These are phyloP conservation scores for Drosophila nebulosa DNA, from an alignment of 1,140 invertebrate species.

Conservation along the genomic window DNA sequence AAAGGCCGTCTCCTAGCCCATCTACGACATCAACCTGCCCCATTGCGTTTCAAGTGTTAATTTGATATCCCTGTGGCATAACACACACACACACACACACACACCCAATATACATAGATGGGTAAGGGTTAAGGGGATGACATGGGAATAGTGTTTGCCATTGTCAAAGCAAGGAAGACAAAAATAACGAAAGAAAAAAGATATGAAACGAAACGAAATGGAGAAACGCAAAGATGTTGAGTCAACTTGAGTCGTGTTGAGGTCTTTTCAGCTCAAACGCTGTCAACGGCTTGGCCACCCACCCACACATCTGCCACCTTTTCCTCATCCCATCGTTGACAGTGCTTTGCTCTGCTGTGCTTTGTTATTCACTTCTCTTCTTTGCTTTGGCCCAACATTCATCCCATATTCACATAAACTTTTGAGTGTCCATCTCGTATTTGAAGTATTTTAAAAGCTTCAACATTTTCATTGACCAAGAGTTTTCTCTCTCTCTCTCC, in stretches of 20 bases:
- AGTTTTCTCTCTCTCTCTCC: neutral
- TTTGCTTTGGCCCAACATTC: constrained; percentile 1
- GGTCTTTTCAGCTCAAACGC: constrained; percentile 40
- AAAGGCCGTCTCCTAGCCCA: constrained; percentile 8
- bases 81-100: constrained; percentile 27
- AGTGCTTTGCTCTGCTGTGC: neutral
- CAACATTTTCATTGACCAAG: constrained; percentile 14
- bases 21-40: constrained; percentile 21
- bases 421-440: constrained; percentile 27
- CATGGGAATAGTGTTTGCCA: constrained; percentile 8
- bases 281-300: constrained; percentile 1
- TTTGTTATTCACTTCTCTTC: neutral
- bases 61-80: constrained; percentile 58
- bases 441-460: constrained; percentile 50
- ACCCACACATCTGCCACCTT: neutral
- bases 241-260: constrained; percentile 28
- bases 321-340: neutral
- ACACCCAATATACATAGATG: neutral
- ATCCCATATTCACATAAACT: neutral
- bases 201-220: constrained; percentile 13
- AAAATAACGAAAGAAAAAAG: constrained; percentile 3
- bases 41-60: constrained; percentile 66
- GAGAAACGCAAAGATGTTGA: constrained; percentile 19
- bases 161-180: constrained; percentile 14
- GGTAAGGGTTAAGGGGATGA: neutral